Base-by-base conservation (phyloP, 2,797 vertebrate species). In the Orestias chungarensis region DNA sequence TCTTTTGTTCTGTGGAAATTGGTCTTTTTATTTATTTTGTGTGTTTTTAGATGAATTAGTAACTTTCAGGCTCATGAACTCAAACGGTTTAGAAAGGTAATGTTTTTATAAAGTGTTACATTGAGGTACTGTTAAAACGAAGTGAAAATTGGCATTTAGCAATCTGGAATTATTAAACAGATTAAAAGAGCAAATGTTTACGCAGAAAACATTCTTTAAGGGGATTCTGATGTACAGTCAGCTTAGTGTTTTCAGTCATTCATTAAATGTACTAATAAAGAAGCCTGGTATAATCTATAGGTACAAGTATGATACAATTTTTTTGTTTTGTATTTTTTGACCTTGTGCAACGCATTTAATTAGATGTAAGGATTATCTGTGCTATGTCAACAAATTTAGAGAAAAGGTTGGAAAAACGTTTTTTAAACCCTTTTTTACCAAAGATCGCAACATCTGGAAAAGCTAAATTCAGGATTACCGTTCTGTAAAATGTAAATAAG, bases 341-440 rank as follows among this genome's bases (percentile, higher is more conserved):
- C 86, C 84, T 76, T 29, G 79, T 89, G 76, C 67, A 86, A 80
- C 62, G 75, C 80, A 74, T 85, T 87, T 73, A 79, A 46, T 75
- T 73, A 74, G 61, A 65, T 29, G 71, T 83, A 82, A 68, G 66
- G 69, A 78, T 81, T 38, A 59, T 47, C 68, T 75, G 76, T 61
- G 61, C 73, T 50, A 67, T 79, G 74, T 84, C 71, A 70, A 80
- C 67, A 72, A 40, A 83, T 62, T 44, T 79, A 31, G 49, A 57
- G 72, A 67, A 79, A 79, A 66, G n/a, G 80, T 82, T 69, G 67
- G 78, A 55, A 74, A 71, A 80, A 72, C 69, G 49, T 55, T 55
- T 50, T 77, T 65, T 55, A 70, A 81, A 74, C 70, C 83, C 86
- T 86, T 86, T 82, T 90, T 86, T 89, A 93, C 93, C 93, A 94